Percentiles rank a stretch among this genome's conserved stretches.
These are phyloP conservation scores for Machimus atricapillus DNA, from an alignment of 2,888 invertebrate species.

Conservation along the genomic window DNA sequence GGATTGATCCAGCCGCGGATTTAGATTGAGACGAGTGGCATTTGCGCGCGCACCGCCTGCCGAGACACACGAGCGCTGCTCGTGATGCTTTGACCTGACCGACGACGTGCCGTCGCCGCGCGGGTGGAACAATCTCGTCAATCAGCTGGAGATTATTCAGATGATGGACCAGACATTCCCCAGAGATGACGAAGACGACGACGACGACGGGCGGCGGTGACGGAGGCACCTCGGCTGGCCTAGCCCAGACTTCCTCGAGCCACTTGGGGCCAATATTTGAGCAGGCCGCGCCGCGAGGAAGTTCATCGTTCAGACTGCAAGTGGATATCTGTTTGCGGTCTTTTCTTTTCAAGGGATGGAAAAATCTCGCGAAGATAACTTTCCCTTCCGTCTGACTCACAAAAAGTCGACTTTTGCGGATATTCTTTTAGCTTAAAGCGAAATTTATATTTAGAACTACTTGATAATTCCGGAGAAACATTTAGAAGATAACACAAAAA, in stretches of 20 bases:
- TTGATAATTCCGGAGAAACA: too few relatives aligned
- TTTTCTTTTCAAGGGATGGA: background rate
- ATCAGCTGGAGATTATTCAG: background rate
- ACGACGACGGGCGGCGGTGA: background rate
- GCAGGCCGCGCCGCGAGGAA: background rate
- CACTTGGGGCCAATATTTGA: background rate
- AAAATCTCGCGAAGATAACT: background rate
- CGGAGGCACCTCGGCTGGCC: background rate
- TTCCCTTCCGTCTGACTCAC: background rate
- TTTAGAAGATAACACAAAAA: too few relatives aligned
- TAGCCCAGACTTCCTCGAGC: background rate
- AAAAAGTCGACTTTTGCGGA: background rate
- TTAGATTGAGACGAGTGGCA: background rate
- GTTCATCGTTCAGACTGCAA: background rate
- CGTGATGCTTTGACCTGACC: background rate
- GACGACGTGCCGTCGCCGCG: background rate
- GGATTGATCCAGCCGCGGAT: background rate
- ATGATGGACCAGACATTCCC: background rate
- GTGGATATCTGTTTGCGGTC: background rate
- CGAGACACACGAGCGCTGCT: background rate
- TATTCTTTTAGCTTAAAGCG: too few relatives aligned
- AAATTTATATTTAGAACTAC: too few relatives aligned
- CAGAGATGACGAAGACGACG: background rate
- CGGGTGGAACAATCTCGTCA: background rate
- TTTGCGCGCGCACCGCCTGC: background rate